Evolutionary conservation across 2,797 vertebrate genomes (phyloP).

Genomic region (Arrhamphus sclerolepis): DNA sequence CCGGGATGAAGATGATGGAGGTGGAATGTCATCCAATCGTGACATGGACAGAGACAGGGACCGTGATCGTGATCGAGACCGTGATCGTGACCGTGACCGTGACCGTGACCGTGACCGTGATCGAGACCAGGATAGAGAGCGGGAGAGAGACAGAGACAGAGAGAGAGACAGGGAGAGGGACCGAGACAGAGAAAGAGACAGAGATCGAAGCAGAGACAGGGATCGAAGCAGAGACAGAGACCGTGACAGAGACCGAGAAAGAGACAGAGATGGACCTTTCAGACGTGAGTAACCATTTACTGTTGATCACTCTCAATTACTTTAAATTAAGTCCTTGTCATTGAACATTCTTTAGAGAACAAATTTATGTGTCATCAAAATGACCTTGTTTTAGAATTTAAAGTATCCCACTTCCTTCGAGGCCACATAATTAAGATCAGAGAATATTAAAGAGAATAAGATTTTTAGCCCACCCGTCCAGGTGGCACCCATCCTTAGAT

Average conservation of each 20-base stretch:
- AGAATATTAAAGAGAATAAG: too few relatives aligned
- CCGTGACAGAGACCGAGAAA: conserved; percentile 22
- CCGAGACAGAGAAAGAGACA: conserved; percentile 49
- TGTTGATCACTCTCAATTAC: neutral
- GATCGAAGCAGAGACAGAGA: conserved; percentile 38
- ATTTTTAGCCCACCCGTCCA: too few relatives aligned
- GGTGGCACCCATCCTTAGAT: too few relatives aligned
- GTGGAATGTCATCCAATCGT: conserved; percentile 48
- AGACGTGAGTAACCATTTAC: conserved; percentile 71
- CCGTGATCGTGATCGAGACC: conserved; percentile 48
- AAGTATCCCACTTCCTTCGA: too few relatives aligned
- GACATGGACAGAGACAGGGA: conserved; percentile 64
- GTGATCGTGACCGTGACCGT: conserved; percentile 72
- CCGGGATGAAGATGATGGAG: conserved; percentile 78
- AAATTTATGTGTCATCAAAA: too few relatives aligned
- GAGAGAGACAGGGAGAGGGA: conserved; percentile 59
- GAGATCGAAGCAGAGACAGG: conserved; percentile 32
- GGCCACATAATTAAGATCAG: too few relatives aligned
- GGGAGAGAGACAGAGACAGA: conserved; percentile 64
- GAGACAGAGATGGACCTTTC: conserved; percentile 77
- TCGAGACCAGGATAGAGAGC: conserved; percentile 28
- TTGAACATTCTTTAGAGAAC: too few relatives aligned
- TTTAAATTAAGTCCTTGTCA: too few relatives aligned
- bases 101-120: conserved; percentile 27
- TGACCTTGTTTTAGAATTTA: too few relatives aligned